Conservation (phyloP, 2,797 vertebrate species). For the Gymnodraco acuticeps region DNA sequence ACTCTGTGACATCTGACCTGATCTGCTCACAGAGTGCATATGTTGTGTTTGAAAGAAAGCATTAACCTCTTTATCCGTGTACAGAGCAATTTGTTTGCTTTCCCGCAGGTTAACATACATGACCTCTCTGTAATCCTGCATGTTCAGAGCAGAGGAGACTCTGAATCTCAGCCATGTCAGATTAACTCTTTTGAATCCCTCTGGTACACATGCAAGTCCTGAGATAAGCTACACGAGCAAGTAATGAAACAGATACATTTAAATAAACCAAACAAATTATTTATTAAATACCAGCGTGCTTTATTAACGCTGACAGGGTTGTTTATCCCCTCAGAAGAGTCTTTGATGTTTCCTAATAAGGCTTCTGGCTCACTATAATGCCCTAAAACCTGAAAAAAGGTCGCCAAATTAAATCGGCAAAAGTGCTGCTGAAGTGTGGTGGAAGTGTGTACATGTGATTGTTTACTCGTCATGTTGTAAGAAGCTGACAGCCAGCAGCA, state of each 20-base stretch:
- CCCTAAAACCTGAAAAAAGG: too few species aligned
- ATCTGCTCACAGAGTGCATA: constrained; percentile 3
- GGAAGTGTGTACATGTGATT: neutral
- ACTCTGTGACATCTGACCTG: neutral
- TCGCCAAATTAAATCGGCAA: neutral
- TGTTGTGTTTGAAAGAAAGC: constrained; percentile 11
- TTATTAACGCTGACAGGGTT: constrained; percentile 11
- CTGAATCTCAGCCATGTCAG: constrained; percentile 27
- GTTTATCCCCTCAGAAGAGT: constrained; percentile 22
- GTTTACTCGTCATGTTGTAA: constrained; percentile 36
- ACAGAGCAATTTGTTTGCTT: constrained; percentile 42
- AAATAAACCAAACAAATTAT: neutral
- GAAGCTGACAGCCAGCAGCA: constrained; percentile 35
- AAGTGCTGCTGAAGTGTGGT: neutral
- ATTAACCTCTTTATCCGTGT: constrained; percentile 36
- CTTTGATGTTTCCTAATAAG: constrained; percentile 20
- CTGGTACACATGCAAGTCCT: neutral
- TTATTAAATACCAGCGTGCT: neutral
- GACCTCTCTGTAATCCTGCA: constrained; percentile 39
- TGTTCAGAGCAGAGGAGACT: constrained; percentile 16
- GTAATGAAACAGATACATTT: constrained; percentile 21
- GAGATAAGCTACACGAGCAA: constrained; percentile 15
- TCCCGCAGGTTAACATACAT: constrained; percentile 3
- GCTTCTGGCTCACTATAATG: constrained; percentile 1
- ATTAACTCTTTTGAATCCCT: constrained; percentile 53